Evolutionary conservation across 2,797 vertebrate genomes (phyloP).

Genomic region (Adrianichthys oophorus): DNA sequence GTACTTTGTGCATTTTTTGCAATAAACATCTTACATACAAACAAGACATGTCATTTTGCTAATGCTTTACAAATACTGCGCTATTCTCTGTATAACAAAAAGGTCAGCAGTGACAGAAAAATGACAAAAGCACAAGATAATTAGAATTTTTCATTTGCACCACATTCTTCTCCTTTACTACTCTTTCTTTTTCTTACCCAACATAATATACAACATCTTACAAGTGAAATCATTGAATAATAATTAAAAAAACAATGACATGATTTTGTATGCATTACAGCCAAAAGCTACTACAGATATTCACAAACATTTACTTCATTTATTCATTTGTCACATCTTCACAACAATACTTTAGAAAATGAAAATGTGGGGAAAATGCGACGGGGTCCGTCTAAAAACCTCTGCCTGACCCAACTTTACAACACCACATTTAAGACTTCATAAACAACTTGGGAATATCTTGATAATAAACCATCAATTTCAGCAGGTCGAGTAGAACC

Average conservation of each 20-base stretch:
- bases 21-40: slow-evolving; percentile 30
- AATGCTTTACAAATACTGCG: slow-evolving; percentile 27
- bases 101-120: slow-evolving; percentile 39
- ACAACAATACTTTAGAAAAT: slow-evolving; percentile 3
- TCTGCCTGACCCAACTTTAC: background rate
- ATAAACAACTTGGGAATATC: slow-evolving; percentile 7
- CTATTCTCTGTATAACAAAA: slow-evolving; percentile 25
- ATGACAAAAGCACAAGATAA: background rate
- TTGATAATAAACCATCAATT: slow-evolving; percentile 17
- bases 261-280: slow-evolving; percentile 48
- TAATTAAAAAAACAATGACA: slow-evolving; percentile 23
- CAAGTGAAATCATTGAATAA: slow-evolving; percentile 15
- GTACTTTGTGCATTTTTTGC: slow-evolving; percentile 43
- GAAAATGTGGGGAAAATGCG: background rate
- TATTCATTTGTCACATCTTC: slow-evolving; percentile 19
- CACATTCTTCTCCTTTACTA: background rate
- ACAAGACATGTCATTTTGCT: slow-evolving; percentile 13
- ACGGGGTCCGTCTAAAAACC: slow-evolving; percentile 1
- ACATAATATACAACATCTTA: background rate
- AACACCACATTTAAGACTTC: slow-evolving; percentile 1
- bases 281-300: slow-evolving; percentile 33
- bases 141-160: slow-evolving; percentile 23
- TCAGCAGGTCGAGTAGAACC: slow-evolving; percentile 48
- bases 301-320: slow-evolving; percentile 43
- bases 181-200: slow-evolving; percentile 1